phyloP scores from a whole-genome alignment of 2,888 invertebrate genomes.

The Xestia rhomboidea region DNA sequence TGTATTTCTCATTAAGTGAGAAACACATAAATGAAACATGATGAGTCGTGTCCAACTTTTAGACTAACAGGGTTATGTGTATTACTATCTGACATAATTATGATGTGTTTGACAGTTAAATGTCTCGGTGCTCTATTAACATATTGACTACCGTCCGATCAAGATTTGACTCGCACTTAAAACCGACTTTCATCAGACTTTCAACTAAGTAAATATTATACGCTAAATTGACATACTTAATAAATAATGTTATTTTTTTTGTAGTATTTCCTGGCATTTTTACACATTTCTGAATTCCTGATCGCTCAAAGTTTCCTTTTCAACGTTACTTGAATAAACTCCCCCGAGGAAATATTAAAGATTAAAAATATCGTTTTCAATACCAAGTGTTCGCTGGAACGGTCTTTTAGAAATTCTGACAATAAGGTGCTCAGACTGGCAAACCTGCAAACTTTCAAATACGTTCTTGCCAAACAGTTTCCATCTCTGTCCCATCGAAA shows the following conservation, averaged over 20 bases:
- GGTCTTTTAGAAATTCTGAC: slow-evolving; percentile 63
- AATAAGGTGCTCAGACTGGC: slow-evolving; percentile 54
- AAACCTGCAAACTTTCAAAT: slow-evolving; percentile 19
- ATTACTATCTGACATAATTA: background rate
- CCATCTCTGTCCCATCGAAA: slow-evolving; percentile 23
- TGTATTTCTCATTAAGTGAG: background rate
- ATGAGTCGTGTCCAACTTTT: background rate
- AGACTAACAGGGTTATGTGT: background rate
- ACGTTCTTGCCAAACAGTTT: slow-evolving; percentile 14
- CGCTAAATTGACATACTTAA: too few species aligned
- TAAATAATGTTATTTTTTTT: background rate
- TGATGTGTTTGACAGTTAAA: background rate
- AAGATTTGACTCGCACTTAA: background rate
- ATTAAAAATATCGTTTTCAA: slow-evolving; percentile 68
- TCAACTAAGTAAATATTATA: too few species aligned
- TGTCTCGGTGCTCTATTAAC: background rate
- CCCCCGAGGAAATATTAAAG: slow-evolving; percentile 50
- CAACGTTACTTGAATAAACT: slow-evolving; percentile 27
- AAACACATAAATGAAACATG: background rate
- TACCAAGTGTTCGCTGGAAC: slow-evolving; percentile 63
- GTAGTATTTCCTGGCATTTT: background rate
- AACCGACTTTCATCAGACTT: background rate
- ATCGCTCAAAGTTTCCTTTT: slow-evolving; percentile 15
- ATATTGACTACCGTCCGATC: background rate
- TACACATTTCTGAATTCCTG: slow-evolving; percentile 17